Percentiles rank a stretch among this genome's conserved stretches.
These are phyloP conservation scores for Silurus aristotelis DNA, from an alignment of 2,797 vertebrate genomes.

Conservation along the genomic window DNA sequence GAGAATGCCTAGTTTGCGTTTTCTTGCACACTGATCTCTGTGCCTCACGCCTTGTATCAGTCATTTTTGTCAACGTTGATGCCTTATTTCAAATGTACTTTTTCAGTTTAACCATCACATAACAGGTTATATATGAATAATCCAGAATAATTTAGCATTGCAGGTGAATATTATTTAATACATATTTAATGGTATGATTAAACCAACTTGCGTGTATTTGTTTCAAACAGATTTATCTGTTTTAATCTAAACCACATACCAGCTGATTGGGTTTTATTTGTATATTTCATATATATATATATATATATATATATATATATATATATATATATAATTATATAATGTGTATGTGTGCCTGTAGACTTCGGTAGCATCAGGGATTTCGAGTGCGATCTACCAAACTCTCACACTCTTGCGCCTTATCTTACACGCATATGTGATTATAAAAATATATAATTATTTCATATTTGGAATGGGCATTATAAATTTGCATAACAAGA, in stretches of 20 bases:
- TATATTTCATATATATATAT: slow-evolving; percentile 3
- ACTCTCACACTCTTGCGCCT: slow-evolving; percentile 24
- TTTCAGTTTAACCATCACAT: slow-evolving; percentile 5
- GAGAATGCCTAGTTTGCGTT: background rate
- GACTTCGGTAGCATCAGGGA: background rate
- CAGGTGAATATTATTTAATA: slow-evolving; percentile 5
- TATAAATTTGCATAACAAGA: background rate
- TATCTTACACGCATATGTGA: slow-evolving; percentile 24
- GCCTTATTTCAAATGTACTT: background rate
- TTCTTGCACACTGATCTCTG: background rate
- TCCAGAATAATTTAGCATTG: background rate
- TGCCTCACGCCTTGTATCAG: slow-evolving; percentile 6
- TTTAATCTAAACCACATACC: background rate
- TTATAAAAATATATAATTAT: background rate
- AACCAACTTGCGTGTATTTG: background rate
- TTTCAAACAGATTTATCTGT: no score
- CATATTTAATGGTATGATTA: background rate
- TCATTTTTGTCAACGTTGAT: background rate
- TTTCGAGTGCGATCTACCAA: background rate
- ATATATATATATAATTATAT: background rate
- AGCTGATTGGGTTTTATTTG: slow-evolving; percentile 18
- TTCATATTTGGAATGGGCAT: slow-evolving; percentile 18
- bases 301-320: background rate
- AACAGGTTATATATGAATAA: background rate
- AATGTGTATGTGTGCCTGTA: slow-evolving; percentile 28